A percentile compares a stretch with the other conserved stretches of the same genome.
Evolutionary conservation across 2,888 invertebrate species (phyloP).

Genomic region (Megastigmus dorsalis): DNA sequence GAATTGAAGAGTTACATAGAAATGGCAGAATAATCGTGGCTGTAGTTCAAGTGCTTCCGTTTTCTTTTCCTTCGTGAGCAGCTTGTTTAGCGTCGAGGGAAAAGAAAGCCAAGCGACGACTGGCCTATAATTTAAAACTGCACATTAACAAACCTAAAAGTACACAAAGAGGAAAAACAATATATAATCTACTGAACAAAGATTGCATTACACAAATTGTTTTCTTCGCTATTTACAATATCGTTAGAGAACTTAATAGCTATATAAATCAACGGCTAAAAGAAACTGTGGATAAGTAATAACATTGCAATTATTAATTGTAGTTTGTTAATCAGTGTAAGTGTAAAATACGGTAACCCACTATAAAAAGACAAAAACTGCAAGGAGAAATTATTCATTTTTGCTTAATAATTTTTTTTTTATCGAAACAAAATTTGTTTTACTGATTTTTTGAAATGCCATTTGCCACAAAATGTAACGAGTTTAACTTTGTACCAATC

Average conservation of each 20-base stretch:
- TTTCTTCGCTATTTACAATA: slow-evolving; percentile 37
- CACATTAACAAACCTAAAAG: slow-evolving; percentile 2
- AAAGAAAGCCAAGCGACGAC: neutral
- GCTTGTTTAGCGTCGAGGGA: neutral
- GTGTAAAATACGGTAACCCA: neutral
- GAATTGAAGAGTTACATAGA: too few species aligned
- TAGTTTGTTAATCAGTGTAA: neutral
- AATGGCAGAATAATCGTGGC: too few species aligned
- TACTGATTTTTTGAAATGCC: too few species aligned
- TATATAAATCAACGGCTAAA: too few species aligned
- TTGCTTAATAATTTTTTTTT: too few species aligned
- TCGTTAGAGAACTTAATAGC: slow-evolving; percentile 1
- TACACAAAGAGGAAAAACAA: neutral
- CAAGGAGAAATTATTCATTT: too few species aligned
- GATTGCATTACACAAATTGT: neutral
- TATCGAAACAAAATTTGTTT: too few species aligned
- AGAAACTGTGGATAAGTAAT: too few species aligned
- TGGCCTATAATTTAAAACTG: neutral
- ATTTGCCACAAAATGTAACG: too few species aligned
- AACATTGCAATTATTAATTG: neutral
- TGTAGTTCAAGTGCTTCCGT: neutral
- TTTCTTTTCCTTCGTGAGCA: neutral
- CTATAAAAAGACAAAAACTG: neutral
- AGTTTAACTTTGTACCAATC: too few species aligned
- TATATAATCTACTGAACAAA: slow-evolving; percentile 22